Evolutionary conservation across 2,113 vertebrate genomes (phyloP).

Genomic region (Planiliza haematocheilus): DNA sequence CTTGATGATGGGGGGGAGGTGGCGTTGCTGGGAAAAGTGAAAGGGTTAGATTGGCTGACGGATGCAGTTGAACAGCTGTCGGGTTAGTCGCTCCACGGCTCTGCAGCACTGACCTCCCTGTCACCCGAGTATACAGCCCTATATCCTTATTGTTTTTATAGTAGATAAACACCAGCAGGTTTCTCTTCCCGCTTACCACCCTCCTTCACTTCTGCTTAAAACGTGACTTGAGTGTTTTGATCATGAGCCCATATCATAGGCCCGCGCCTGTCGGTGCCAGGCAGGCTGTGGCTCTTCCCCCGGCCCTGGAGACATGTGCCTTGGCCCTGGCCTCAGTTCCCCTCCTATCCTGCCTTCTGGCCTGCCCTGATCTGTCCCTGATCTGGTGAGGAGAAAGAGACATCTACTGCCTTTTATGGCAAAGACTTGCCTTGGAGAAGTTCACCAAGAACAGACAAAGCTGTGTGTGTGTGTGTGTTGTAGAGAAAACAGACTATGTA

Average conservation of each 20-base stretch:
- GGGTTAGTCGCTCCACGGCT: slow-evolving; percentile 38
- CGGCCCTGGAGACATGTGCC: slow-evolving; percentile 30
- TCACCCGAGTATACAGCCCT: slow-evolving; percentile 45
- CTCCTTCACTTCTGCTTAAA: background rate
- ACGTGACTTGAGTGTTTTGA: background rate
- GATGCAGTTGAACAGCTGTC: slow-evolving; percentile 70
- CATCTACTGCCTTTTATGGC: slow-evolving; percentile 80
- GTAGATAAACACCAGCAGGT: slow-evolving; percentile 30
- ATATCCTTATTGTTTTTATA: slow-evolving; percentile 52
- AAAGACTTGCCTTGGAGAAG: slow-evolving; percentile 61
- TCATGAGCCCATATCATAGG: background rate
- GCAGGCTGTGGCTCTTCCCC: slow-evolving; percentile 30
- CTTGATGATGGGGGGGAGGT: slow-evolving; percentile 36
- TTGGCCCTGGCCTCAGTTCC: slow-evolving; percentile 36
- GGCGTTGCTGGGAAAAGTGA: slow-evolving; percentile 59
- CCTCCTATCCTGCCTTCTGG: slow-evolving; percentile 45
- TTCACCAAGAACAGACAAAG: slow-evolving; percentile 67
- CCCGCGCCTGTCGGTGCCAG: slow-evolving; percentile 55
- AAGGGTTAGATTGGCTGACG: slow-evolving; percentile 52
- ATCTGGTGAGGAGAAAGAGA: slow-evolving; percentile 59
- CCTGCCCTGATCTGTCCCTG: slow-evolving; percentile 54
- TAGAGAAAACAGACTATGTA: slow-evolving; percentile 34
- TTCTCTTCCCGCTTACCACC: slow-evolving; percentile 14
- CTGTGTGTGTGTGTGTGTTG: slow-evolving; percentile 45
- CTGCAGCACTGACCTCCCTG: slow-evolving; percentile 48